Conservation (phyloP, 2,888 invertebrate species). For the Andrena hattorfiana region DNA sequence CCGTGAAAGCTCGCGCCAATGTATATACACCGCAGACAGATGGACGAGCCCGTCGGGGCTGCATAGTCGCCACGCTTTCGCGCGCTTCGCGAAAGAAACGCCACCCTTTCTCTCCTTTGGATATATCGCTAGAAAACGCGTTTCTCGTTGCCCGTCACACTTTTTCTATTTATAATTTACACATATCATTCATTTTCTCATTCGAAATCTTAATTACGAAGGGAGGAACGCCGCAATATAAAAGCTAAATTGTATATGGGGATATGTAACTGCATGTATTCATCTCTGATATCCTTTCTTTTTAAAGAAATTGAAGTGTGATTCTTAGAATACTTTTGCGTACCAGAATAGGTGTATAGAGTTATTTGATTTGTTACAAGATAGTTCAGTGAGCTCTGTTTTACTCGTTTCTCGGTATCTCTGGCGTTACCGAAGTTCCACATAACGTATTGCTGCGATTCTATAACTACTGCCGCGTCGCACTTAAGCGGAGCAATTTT, state of each 20-base stretch:
- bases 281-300: too few relatives aligned
- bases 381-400: background rate
- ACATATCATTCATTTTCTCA: too few relatives aligned
- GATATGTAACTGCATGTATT: too few relatives aligned
- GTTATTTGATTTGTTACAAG: background rate
- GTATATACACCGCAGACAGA: constrained; percentile 11
- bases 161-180: background rate
- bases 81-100: constrained; percentile 47
- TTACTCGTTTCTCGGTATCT: background rate
- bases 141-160: constrained; percentile 1
- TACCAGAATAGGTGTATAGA: background rate
- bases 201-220: too few relatives aligned
- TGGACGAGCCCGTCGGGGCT: constrained; percentile 7
- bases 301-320: too few relatives aligned
- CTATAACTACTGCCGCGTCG: background rate
- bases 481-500: constrained; percentile 3
- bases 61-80: constrained; percentile 60
- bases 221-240: too few relatives aligned
- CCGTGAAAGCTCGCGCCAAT: constrained; percentile 36
- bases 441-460: background rate
- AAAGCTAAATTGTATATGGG: too few relatives aligned
- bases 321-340: too few relatives aligned
- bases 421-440: background rate
- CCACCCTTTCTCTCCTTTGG: background rate
- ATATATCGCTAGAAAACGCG: background rate